Percentiles rank a stretch among this genome's conserved stretches.
These are phyloP conservation scores for Steromphala cineraria DNA, from an alignment of 2,888 invertebrate species.

Conservation along the genomic window DNA sequence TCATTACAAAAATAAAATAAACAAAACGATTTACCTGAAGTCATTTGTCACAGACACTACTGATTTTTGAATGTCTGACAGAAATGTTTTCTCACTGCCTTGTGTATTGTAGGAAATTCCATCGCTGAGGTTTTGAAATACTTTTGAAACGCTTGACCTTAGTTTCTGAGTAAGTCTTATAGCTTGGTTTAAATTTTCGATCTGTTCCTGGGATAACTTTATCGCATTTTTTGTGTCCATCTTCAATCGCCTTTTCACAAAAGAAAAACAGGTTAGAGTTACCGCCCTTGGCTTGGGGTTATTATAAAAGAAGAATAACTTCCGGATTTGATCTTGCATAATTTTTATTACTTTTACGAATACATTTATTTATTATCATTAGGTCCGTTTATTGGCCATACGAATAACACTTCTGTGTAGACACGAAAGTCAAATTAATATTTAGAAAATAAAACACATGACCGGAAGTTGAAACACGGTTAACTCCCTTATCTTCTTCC, in stretches of 20 bases:
- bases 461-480: not conserved
- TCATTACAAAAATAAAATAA: not conserved
- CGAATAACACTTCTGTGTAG: too few species aligned
- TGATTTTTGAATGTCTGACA: slow-evolving; percentile 88
- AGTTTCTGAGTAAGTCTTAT: slow-evolving; percentile 67
- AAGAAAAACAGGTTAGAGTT: not conserved
- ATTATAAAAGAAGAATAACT: not conserved
- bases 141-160: slow-evolving; percentile 64
- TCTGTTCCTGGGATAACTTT: slow-evolving; percentile 37
- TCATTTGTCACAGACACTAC: slow-evolving; percentile 88
- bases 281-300: not conserved
- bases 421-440: too few species aligned
- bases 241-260: too few species aligned
- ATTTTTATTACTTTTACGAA: too few species aligned
- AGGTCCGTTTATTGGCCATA: too few species aligned
- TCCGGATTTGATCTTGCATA: not conserved
- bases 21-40: slow-evolving; percentile 79
- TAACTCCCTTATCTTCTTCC: not conserved
- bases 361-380: too few species aligned
- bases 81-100: slow-evolving; percentile 81
- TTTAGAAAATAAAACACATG: too few species aligned
- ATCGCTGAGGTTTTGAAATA: slow-evolving; percentile 66
- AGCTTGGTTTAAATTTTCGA: slow-evolving; percentile 58
- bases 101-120: slow-evolving; percentile 73
- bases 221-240: not conserved